Evolutionary conservation across 2,113 vertebrate species (phyloP), one percentile per base, ranked within the genome.

Genomic region (Micromys minutus): DNA sequence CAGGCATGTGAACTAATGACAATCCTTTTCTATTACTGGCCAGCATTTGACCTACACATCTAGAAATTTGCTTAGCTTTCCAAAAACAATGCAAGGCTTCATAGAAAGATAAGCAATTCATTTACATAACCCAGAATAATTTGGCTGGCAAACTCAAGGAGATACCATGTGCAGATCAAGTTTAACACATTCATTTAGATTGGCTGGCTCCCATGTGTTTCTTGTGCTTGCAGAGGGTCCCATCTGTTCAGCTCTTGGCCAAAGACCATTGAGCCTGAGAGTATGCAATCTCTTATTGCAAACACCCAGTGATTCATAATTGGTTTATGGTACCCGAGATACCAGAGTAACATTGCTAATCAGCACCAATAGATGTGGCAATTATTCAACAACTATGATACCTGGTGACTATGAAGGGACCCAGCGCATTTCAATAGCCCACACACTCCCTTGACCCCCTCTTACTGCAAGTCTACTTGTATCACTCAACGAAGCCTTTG

Each of bases 111-210:
- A 95, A 83, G 63, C 67, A 85, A 59, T 87, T 94, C 89, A 93
- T 98, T 96, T 96, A 89, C 89, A 96, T 97, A 98, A 86, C 69
- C 85, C 63, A 8, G 84, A 86, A 86, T 96, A 95, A 95, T 94
- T 88, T 95, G 95, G 87, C 89, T 88, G 93, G 94, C 79, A 93
- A 29, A 96, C 72, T 95, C 91, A 92, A 96, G 95, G 91, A 95
- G 90, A 81, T 57, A 12, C 1, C 45, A 77, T 1, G 0, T 63
- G 71, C 90, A 95, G 92, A 92, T 92, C 59, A 84, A 96, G 90
- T 90, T 95, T 81, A 93, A 93, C 87, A 91, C 95, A 74, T 94
- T 87, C 90, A 85, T 95, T 93, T 91, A 61, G 79, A n/a, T 85
- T 88, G 93, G 87, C 94, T 88, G 93, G 65, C 67, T 95, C 79